Evolutionary conservation across 2,888 invertebrate species (phyloP), one percentile per base, ranked within the genome.

Genomic region (Toxonevra muliebris): DNA sequence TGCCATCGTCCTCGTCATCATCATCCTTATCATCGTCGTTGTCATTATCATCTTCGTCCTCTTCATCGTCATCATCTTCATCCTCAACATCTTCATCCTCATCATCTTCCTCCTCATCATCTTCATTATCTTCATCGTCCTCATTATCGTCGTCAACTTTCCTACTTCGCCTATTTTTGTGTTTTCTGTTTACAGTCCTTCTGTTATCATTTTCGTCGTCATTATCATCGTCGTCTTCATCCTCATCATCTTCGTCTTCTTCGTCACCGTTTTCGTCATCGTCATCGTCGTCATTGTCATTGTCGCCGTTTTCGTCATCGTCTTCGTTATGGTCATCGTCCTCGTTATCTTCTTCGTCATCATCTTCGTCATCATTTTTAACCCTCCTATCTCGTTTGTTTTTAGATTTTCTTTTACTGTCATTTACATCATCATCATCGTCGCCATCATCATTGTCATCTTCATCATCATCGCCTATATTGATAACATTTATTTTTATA

Each of bases 231-330:
- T 77, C 75, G 65, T 78, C 75, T 55, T 80, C 76, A 57, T 80
- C 76, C 43, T 82, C 79, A 45, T 80, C 77, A 43, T 86, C 82
- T 30, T 85, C 82, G 20, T 85, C 82, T 15, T 86, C 66, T 4
- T 86, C 84, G 61, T 86, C 85, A 71, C 86, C 85, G 53, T 86
- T 84, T 52, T 87, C 83, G 61, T 85, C 82, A 48, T 86, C 82
- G 55, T 84, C 81, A 75, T 76, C 71, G 68, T 60, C 60, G 12
- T 66, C 54, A 40, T 66, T 54, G 15, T 54, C 48, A 17, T 61
- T 40, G n/a, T 85, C 81, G 58, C 84, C 75, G 42, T 79, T 78
- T 48, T 76, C 73, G 68, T 77, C 82, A 9, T 87, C 82, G 2
- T 87, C 83, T 8, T 87, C 83, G n/a, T 87, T 59, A 2, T 76